A percentile compares a stretch with the other conserved stretches of the same genome.
phyloP scores from a whole-genome alignment of 1,140 invertebrate species.

The Drosophila punjabiensis region DNA sequence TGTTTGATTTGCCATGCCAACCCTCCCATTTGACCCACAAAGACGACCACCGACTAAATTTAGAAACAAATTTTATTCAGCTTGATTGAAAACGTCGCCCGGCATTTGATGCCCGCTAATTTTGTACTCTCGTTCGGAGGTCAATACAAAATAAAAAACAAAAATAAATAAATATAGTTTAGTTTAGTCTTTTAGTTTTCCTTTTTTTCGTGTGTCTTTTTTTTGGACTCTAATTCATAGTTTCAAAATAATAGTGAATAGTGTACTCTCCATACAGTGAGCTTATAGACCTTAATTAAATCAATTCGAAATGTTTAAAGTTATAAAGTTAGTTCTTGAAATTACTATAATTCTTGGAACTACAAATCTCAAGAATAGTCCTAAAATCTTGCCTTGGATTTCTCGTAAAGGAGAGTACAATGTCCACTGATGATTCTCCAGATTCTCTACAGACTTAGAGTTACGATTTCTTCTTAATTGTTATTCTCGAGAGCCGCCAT shows the following conservation, averaged over 20 bases:
- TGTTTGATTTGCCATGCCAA: constrained; percentile 10
- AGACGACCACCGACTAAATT: constrained; percentile 47
- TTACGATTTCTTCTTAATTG: constrained; percentile 20
- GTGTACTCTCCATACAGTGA: neutral
- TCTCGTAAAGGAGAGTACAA: neutral
- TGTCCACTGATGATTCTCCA: neutral
- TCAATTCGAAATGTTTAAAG: neutral
- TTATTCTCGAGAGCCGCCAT: constrained; percentile 36
- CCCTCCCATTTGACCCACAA: constrained; percentile 63
- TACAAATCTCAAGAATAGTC: too few relatives aligned
- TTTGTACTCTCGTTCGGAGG: constrained; percentile 71
- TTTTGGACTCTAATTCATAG: neutral
- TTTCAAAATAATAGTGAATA: neutral
- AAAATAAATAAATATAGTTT: constrained; percentile 20
- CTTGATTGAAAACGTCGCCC: constrained; percentile 60
- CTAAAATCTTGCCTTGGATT: neutral
- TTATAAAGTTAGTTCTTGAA: neutral
- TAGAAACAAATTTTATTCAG: constrained; percentile 67
- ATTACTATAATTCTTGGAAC: neutral
- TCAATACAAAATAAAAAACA: constrained; percentile 32
- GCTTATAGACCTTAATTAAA: neutral
- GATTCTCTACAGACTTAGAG: neutral
- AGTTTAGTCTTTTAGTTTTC: constrained; percentile 27
- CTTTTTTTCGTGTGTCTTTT: constrained; percentile 10
- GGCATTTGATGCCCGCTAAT: constrained; percentile 72